A percentile compares a stretch with the other conserved stretches of the same genome.
Evolutionary conservation across 2,113 vertebrate genomes (phyloP).

Genomic region (Pluvialis apricaria): DNA sequence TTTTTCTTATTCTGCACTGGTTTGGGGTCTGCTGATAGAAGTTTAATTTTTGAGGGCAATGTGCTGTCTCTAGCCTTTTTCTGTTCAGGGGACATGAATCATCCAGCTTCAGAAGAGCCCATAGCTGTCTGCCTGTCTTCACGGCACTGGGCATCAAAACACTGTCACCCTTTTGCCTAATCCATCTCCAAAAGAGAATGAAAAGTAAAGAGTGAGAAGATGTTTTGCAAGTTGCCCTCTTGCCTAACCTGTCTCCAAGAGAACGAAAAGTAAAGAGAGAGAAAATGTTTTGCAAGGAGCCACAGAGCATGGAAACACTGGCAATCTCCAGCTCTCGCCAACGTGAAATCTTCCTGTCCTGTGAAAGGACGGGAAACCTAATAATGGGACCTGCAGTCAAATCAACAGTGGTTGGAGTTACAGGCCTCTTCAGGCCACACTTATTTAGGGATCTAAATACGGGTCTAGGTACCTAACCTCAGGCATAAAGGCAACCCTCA

Average conservation of each 20-base stretch:
- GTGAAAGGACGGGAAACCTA: not conserved
- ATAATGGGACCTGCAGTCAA: not conserved
- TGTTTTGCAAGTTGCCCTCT: not conserved
- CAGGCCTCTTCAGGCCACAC: not conserved
- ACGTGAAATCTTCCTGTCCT: not conserved
- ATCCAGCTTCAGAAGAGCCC: not conserved
- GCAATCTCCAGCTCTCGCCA: not conserved
- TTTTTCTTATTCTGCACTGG: not conserved
- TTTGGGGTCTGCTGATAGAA: not conserved
- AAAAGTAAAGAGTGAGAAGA: not conserved
- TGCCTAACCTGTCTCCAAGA: not conserved
- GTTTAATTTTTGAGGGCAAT: not conserved
- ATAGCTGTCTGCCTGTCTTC: not conserved
- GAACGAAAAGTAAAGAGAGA: not conserved
- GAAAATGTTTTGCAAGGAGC: not conserved
- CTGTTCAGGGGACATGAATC: not conserved
- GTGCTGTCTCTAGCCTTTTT: not conserved
- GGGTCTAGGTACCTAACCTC: not conserved
- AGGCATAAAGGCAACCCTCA: not conserved
- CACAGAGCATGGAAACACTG: not conserved
- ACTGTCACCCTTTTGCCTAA: rapidly evolving
- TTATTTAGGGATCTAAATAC: not conserved
- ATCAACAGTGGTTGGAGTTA: not conserved
- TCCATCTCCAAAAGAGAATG: no score
- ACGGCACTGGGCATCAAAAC: not conserved